phyloP scores from a whole-genome alignment of 2,113 vertebrate species.

The Catharus bicknelli region DNA sequence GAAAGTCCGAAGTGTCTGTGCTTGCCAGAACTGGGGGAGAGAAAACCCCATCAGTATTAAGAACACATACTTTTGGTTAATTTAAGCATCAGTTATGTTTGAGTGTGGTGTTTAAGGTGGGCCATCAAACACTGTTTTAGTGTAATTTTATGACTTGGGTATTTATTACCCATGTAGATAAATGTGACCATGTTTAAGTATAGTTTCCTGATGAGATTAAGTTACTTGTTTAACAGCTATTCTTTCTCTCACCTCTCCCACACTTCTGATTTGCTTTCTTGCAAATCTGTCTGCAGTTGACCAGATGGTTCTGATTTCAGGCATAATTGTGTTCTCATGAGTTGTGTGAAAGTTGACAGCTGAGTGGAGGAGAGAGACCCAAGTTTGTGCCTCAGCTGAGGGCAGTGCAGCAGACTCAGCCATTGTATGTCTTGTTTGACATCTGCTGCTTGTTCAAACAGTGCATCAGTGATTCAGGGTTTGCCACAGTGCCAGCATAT shows the following conservation, averaged over 20 bases:
- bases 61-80: not conserved
- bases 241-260: not conserved
- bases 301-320: constrained; percentile 31
- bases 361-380: not conserved
- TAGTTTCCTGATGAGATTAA: not conserved
- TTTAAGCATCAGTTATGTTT: not conserved
- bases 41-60: not conserved
- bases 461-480: not conserved
- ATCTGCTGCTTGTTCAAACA: not conserved
- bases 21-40: not conserved
- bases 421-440: not conserved
- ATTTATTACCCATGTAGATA: not conserved
- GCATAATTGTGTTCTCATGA: not conserved
- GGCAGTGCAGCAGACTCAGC: not conserved
- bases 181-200: not conserved
- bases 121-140: not conserved
- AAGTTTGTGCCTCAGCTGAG: not conserved
- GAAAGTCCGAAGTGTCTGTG: not conserved
- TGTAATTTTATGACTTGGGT: not conserved
- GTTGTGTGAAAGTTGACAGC: not conserved
- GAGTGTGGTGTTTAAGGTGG: not conserved
- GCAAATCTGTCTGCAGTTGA: not conserved
- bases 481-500: not conserved
- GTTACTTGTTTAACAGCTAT: not conserved
- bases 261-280: constrained; percentile 19